phyloP scores from a whole-genome alignment of 2,888 invertebrate species.

The Nephrotoma guestfalica region DNA sequence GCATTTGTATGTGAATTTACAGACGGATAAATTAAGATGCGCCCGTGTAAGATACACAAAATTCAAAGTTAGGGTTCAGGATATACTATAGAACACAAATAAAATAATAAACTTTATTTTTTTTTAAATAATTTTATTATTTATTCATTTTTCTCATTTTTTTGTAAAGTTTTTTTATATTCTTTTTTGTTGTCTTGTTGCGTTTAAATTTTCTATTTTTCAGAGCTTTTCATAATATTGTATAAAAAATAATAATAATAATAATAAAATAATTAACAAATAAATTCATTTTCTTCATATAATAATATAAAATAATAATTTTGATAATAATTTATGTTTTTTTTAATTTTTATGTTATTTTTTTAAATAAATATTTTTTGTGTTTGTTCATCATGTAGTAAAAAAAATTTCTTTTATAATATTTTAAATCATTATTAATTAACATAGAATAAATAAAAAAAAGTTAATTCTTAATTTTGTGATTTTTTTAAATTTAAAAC shows the following conservation, averaged over 20 bases:
- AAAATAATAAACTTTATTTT: neutral
- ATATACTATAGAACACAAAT: too few relatives aligned
- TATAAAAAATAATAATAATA: neutral
- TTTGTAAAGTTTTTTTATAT: neutral
- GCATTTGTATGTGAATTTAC: too few relatives aligned
- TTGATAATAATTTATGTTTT: neutral
- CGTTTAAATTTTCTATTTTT: neutral
- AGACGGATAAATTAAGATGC: too few relatives aligned
- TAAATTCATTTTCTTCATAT: neutral
- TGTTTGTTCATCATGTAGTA: neutral
- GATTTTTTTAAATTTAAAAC: neutral
- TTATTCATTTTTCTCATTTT: neutral
- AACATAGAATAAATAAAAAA: neutral
- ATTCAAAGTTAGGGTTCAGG: too few relatives aligned
- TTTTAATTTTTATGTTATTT: neutral
- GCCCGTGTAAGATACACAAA: too few relatives aligned
- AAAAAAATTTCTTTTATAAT: neutral
- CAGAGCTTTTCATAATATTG: neutral
- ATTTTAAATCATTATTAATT: neutral
- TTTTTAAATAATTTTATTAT: neutral
- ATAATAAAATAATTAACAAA: neutral
- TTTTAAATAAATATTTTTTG: neutral
- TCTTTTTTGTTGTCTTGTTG: neutral
- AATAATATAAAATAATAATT: neutral
- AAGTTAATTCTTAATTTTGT: neutral